Evolutionary conservation across 2,797 vertebrate genomes (phyloP), one percentile per base, ranked within the genome.

Genomic region (Malurus splendens): DNA sequence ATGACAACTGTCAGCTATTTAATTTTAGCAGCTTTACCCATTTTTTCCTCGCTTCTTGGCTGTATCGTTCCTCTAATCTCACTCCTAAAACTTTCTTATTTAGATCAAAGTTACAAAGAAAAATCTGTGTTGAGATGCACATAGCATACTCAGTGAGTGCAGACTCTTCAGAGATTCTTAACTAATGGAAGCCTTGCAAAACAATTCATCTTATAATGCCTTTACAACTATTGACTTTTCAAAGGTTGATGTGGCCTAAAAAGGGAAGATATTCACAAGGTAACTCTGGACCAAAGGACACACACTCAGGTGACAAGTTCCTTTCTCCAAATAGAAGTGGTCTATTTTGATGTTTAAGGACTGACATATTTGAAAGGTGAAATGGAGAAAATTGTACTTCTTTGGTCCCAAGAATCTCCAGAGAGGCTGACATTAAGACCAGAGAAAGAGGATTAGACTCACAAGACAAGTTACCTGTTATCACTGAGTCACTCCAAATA

Each of bases 161-260:
- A 74, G 42, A 60, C 52, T 48, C 87, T 73, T 81, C 39, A 56
- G 64, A 78, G 25, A 50, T 42, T 59, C 55, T 68, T 86, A 70
- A 62, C 44, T 48, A 27, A 32, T 67, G 59, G 27, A 88, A 90
- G 79, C 27, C 30, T 64, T 70, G 41, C 28, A 54, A 88, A 89
- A 7, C 6, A 7, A 45, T 8, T 7, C 19, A 14, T 7, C 38
- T 42, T 65, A 16, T 6, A 57, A 39, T 14, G 7, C 7, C 16
- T 87, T 90, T 79, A 82, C 57, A 89, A 9, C 82, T 82, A 17
- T 47, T 92, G 86, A 59, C 73, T 68, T 90, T 86, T 66, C 66
- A 87, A 81, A 89, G 62, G 51, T 66, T 65, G 87, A 48, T 27
- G 24, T 78, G 73, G 28, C 73, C 55, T 41, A 55, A 56, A 72